Evolutionary conservation across 2,797 vertebrate genomes (phyloP).

Genomic region (Myotis pilosus): DNA sequence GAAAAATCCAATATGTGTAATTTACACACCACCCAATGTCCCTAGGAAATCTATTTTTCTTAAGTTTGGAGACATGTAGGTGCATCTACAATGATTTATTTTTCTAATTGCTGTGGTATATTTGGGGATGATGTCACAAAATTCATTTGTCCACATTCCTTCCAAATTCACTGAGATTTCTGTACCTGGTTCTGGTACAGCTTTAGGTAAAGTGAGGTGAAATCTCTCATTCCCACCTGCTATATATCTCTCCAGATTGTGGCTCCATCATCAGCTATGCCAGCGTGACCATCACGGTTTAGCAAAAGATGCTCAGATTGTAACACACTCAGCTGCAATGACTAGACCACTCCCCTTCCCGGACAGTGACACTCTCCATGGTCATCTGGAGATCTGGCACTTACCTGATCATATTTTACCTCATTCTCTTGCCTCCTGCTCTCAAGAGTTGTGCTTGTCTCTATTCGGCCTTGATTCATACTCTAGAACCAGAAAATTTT

Average conservation of each 20-base stretch:
- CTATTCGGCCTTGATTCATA: not conserved
- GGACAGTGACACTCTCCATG: not conserved
- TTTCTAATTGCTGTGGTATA: not conserved
- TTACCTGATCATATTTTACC: not conserved
- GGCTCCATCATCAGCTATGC: not conserved
- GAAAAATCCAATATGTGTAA: not conserved
- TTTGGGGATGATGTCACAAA: not conserved
- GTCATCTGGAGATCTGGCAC: not conserved
- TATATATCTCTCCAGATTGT: not conserved
- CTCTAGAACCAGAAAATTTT: constrained; percentile 1
- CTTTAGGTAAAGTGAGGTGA: not conserved
- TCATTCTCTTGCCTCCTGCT: not conserved
- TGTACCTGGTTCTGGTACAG: not conserved
- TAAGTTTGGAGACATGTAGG: not conserved
- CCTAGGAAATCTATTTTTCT: not conserved
- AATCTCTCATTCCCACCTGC: not conserved
- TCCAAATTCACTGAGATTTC: not conserved
- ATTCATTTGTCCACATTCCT: not conserved
- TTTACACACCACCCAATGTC: not conserved
- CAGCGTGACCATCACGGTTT: not conserved
- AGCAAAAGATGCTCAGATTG: not conserved
- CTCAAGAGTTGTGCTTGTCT: not conserved
- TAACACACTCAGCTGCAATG: not conserved
- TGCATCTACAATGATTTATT: not conserved
- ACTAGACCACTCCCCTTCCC: not conserved